phyloP scores from a whole-genome alignment of 2,113 vertebrate species.

The Cryptotis parvus region DNA sequence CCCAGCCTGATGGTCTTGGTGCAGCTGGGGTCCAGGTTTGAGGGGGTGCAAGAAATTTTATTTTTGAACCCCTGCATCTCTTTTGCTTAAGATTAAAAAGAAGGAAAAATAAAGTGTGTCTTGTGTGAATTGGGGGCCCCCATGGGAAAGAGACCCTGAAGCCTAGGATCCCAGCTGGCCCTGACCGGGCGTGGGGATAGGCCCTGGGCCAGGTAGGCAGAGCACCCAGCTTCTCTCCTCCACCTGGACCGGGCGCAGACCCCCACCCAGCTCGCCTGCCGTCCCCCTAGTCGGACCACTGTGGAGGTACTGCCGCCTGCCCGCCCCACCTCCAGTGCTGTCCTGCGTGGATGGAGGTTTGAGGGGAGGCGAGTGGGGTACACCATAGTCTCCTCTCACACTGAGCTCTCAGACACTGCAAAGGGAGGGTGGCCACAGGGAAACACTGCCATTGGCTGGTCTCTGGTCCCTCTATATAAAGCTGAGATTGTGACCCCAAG shows the following conservation, averaged over 20 bases:
- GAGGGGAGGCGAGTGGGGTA: background rate
- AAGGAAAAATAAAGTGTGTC: constrained; percentile 81
- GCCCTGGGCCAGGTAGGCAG: no score
- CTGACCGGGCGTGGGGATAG: no score
- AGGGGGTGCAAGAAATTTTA: constrained; percentile 74
- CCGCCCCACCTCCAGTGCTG: background rate
- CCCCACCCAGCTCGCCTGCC: no score
- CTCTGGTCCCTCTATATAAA: background rate
- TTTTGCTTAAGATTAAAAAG: constrained; percentile 85
- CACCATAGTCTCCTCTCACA: no score
- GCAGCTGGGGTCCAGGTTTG: constrained; percentile 60
- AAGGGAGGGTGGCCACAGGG: background rate
- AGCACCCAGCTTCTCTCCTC: no score
- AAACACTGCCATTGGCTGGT: background rate
- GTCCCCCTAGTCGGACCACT: no score
- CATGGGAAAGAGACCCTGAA: background rate
- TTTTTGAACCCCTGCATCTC: constrained; percentile 82
- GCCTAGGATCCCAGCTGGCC: no score
- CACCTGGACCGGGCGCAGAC: no score
- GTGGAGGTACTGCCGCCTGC: no score
- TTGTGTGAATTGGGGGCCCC: constrained; percentile 49
- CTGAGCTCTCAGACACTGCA: background rate
- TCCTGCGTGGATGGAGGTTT: background rate
- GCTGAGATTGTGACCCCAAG: no score
- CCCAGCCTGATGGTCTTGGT: background rate